These are phyloP conservation scores for Callinectes sapidus DNA, from an alignment of 2,888 invertebrate species.

Conservation along the genomic window DNA sequence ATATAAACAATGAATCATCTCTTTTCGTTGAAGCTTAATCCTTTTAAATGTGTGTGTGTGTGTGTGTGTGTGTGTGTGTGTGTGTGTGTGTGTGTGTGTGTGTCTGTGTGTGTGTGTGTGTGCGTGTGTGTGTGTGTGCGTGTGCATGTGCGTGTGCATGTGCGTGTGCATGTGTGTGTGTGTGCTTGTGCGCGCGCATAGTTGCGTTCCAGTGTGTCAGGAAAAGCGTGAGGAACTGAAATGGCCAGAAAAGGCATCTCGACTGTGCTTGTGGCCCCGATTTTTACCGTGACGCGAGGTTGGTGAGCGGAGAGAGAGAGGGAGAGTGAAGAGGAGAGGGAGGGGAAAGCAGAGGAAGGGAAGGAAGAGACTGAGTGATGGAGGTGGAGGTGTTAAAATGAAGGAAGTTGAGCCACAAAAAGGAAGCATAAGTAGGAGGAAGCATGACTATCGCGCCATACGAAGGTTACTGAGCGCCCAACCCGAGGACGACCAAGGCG, in stretches of 20 bases:
- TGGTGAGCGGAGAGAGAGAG: background rate
- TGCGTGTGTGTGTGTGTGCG: background rate
- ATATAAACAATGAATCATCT: too few species aligned
- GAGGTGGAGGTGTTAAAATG: background rate
- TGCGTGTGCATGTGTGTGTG: background rate
- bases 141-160: background rate
- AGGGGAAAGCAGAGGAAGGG: background rate
- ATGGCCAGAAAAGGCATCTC: background rate
- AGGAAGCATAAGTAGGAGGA: conserved; percentile 19
- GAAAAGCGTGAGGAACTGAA: conserved; percentile 6
- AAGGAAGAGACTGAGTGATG: background rate
- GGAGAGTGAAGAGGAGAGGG: background rate
- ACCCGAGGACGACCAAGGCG: background rate
- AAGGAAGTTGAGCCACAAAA: conserved; percentile 19
- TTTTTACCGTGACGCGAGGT: conserved; percentile 10
- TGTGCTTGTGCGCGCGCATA: background rate
- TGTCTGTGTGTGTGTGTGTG: too few species aligned
- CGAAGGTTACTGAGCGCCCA: background rate
- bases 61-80: background rate
- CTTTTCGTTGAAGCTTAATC: too few species aligned
- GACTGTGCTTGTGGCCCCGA: conserved; percentile 15
- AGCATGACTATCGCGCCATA: background rate
- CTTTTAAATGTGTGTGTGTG: background rate
- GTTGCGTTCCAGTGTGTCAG: background rate
- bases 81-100: too few species aligned